A percentile compares a stretch with the other conserved stretches of the same genome.
Conservation (phyloP, 2,113 vertebrate genomes). For the Sitta europaea region DNA sequence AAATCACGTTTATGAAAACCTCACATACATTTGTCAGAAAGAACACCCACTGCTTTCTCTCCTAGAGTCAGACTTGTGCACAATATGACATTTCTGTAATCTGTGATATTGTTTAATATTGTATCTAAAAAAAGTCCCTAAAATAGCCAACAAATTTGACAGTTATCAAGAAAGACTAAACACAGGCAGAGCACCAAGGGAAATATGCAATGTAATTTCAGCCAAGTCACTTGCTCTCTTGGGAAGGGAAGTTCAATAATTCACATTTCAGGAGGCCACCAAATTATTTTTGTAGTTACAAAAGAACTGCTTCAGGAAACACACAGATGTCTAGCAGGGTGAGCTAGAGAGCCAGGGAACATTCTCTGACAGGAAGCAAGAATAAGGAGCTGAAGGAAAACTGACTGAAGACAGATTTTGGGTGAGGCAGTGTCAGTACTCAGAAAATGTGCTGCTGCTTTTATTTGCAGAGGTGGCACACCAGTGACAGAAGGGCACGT, state of each 20-base stretch:
- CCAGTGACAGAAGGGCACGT: background rate
- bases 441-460: background rate
- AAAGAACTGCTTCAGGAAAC: constrained; percentile 32
- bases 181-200: background rate
- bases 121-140: background rate
- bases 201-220: background rate
- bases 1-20: background rate
- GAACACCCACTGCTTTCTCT: background rate
- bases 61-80: background rate
- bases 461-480: background rate
- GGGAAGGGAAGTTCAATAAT: constrained; percentile 9
- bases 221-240: background rate
- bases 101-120: background rate
- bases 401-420: background rate
- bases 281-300: background rate
- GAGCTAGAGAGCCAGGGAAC: background rate
- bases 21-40: background rate
- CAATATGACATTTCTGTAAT: background rate
- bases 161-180: constrained; percentile 20
- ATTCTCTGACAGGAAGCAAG: background rate
- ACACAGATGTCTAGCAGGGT: background rate
- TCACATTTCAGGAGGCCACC: background rate
- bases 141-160: background rate
- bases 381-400: background rate
- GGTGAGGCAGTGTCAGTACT: background rate